Conservation (phyloP, 2,113 vertebrate genomes). For the Chamaetylas fuelleborni region DNA sequence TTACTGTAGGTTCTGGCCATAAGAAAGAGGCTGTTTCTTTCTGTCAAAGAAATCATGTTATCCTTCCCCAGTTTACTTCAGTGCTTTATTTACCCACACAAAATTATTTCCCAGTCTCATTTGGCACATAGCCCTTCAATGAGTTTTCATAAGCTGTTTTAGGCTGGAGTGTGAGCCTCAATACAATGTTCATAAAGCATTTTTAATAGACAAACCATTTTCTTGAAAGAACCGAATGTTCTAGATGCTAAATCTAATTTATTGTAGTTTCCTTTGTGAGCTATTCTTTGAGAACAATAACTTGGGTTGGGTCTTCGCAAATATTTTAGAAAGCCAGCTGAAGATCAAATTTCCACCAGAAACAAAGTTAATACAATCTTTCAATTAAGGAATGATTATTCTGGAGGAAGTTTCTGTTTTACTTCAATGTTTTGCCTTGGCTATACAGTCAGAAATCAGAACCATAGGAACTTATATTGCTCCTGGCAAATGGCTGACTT, state of each 20-base stretch:
- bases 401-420: not conserved
- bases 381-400: not conserved
- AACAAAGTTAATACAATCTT: not conserved
- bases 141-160: not conserved
- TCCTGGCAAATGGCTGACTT: not conserved
- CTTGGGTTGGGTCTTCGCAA: not conserved
- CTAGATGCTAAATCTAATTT: not conserved
- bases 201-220: not conserved
- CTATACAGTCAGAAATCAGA: not conserved
- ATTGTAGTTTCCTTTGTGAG: not conserved
- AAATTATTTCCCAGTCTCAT: not conserved
- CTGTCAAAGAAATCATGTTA: not conserved
- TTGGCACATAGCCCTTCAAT: not conserved
- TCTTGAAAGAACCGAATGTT: conserved; percentile 24
- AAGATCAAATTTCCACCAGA: conserved; percentile 27
- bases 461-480: not conserved
- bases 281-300: conserved; percentile 19
- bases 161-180: not conserved
- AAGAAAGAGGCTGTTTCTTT: not conserved
- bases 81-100: not conserved
- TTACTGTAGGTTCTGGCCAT: not conserved
- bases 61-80: not conserved
- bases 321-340: conserved; percentile 13
- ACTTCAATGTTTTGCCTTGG: not conserved
- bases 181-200: not conserved